Conservation (phyloP, 2,888 invertebrate genomes). For the Meiosimyza platycephala region DNA sequence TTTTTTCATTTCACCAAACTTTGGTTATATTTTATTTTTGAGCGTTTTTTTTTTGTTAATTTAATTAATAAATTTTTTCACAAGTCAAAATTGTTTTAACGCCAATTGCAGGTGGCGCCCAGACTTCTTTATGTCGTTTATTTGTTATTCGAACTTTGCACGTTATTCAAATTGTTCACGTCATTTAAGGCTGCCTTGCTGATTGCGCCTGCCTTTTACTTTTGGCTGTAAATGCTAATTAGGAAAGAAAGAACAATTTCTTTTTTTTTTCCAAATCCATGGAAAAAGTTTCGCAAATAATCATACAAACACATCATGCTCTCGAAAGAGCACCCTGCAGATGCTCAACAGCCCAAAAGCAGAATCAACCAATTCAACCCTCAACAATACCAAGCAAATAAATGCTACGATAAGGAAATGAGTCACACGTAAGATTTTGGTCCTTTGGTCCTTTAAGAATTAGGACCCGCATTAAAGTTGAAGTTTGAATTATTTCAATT, state of each 20-base stretch:
- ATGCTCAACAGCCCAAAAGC: too few species aligned
- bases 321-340: background rate
- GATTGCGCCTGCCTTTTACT: background rate
- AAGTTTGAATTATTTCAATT: too few species aligned
- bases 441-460: too few species aligned
- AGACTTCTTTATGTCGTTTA: constrained; percentile 28
- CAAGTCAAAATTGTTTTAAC: constrained; percentile 48
- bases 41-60: constrained; percentile 33
- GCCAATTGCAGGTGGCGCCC: constrained; percentile 49
- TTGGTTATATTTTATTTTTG: constrained; percentile 16
- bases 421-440: too few species aligned
- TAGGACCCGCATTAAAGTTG: too few species aligned
- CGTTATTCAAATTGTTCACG: constrained; percentile 51
- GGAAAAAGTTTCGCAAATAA: constrained; percentile 32
- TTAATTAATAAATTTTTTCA: constrained; percentile 48
- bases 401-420: background rate
- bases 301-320: constrained; percentile 1
- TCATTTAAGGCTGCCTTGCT: constrained; percentile 44
- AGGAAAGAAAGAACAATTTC: background rate
- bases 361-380: background rate
- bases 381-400: background rate
- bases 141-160: constrained; percentile 46
- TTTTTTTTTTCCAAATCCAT: background rate
- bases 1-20: too few species aligned
- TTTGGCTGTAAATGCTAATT: constrained; percentile 27